Base-by-base conservation (phyloP, 1,140 invertebrate species). In the Drosophila bocki region DNA sequence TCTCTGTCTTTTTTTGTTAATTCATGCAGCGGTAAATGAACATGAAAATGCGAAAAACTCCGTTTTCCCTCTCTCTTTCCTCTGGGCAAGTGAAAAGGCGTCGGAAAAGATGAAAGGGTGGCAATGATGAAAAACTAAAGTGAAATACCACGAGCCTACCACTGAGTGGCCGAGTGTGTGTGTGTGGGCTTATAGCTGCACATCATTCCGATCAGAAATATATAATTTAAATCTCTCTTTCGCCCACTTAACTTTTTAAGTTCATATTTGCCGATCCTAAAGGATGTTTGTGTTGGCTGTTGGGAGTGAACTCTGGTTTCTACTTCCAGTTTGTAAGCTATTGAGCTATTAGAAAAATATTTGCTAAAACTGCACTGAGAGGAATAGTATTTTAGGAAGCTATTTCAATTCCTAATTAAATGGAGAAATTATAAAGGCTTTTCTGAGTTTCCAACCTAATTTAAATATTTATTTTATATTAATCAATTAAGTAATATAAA, bases 101-200 rank as follows among this genome's bases (percentile, higher is more conserved):
- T 83, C 83, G 83, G 83, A 47, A 83, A 82, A 88, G 71, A 88
- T 87, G 39, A 87, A 87, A 87, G 80, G 80, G 56, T 17, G 32
- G 51, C 32, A 80, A 69, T 77, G 51, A 71, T 71, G 70, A 51
- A 80, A 79, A 69, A 84, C 71, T 70, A 77, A 80, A 80, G 61
- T 65, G 65, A 74, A 82, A 79, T n/a, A 75, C 54, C 61, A 58
- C 60, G 61, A 59, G 60, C 17, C 32, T 32, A 33, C 33, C 17
- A 13, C 17, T 13, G 17, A 13, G n/a, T 17, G 22, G 22, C 22
- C 22, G 22, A 22, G 7, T 33, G 37, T 47, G 37, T 29, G 11
- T 15, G 54, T 72, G 64, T 56, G 63, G 50, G 45, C 37, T 26
- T 9, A 13, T 29, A 7, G 32, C 4, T 37, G 33, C 41, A 67